Evolutionary conservation across 1,140 invertebrate species (phyloP).

Genomic region (Meloidogyne floridensis): DNA sequence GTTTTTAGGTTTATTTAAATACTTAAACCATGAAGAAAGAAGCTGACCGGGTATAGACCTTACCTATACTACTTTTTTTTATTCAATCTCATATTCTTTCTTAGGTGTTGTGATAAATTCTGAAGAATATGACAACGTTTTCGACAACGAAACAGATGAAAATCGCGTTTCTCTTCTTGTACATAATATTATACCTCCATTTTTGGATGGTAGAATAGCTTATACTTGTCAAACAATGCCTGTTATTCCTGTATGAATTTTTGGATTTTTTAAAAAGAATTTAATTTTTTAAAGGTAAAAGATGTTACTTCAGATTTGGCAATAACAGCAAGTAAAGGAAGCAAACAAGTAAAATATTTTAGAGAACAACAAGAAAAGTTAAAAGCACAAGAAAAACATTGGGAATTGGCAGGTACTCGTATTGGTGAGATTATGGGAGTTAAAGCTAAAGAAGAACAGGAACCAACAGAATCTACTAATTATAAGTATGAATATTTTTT

Average conservation of each 20-base stretch:
- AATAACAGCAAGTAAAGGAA: slow-evolving; percentile 88
- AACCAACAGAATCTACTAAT: slow-evolving; percentile 69
- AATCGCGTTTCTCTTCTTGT: slow-evolving; percentile 91
- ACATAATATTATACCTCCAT: slow-evolving; percentile 97
- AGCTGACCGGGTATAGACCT: too few relatives aligned
- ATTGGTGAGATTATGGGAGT: slow-evolving; percentile 97
- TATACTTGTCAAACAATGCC: slow-evolving; percentile 99
- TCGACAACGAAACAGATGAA: slow-evolving; percentile 82
- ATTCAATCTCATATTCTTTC: slow-evolving; percentile 6
- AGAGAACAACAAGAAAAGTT: slow-evolving; percentile 92
- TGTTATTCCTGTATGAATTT: slow-evolving; percentile 77
- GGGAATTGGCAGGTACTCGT: slow-evolving; percentile 94
- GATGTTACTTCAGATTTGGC: slow-evolving; percentile 98
- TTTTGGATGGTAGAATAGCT: slow-evolving; percentile 95
- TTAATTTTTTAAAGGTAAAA: slow-evolving; percentile 67
- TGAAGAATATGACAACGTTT: slow-evolving; percentile 85
- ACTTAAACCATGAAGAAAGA: too few relatives aligned
- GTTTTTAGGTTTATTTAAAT: too few relatives aligned
- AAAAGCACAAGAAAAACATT: slow-evolving; percentile 96
- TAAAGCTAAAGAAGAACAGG: slow-evolving; percentile 74
- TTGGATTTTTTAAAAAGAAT: background rate
- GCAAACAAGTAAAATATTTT: slow-evolving; percentile 78
- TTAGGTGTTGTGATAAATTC: slow-evolving; percentile 87
- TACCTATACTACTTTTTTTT: too few relatives aligned
- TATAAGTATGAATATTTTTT: slow-evolving; percentile 49